Conservation (phyloP, 2,797 vertebrate genomes). For the Hypotaenidia philippensis region DNA sequence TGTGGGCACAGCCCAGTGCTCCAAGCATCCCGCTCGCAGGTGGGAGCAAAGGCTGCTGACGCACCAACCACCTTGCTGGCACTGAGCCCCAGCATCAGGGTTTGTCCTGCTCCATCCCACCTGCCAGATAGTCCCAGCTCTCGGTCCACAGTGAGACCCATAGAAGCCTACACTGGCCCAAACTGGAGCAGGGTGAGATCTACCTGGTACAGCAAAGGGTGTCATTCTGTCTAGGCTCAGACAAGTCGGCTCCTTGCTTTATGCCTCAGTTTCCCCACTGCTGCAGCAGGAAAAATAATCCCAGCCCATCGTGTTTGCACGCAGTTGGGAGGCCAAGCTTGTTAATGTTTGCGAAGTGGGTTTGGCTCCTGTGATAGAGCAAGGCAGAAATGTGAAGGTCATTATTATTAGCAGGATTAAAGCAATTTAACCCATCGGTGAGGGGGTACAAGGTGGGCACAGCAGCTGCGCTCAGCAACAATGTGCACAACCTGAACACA, state of each 20-base stretch:
- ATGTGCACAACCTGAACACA: rapidly evolving
- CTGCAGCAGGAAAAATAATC: not conserved
- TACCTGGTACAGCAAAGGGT: not conserved
- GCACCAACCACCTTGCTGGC: rapidly evolving
- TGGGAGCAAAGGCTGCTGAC: not conserved
- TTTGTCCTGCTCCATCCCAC: rapidly evolving
- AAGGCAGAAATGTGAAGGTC: conserved; percentile 61
- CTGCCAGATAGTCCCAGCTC: not conserved
- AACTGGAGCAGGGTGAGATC: not conserved
- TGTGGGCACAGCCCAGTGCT: not conserved
- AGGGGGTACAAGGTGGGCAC: not conserved
- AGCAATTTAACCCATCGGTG: not conserved
- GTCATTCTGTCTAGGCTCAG: not conserved
- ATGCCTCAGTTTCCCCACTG: conserved; percentile 46
- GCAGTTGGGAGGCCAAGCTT: not conserved
- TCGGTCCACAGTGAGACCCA: not conserved
- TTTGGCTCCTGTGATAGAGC: conserved; percentile 52
- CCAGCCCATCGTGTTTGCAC: not conserved
- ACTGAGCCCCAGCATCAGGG: not conserved
- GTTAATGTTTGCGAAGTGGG: conserved; percentile 56
- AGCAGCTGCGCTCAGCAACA: not conserved
- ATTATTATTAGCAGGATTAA: conserved; percentile 58
- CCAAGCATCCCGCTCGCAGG: not conserved
- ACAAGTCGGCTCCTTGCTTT: not conserved
- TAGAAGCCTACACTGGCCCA: not conserved